Evolutionary conservation across 2,888 invertebrate genomes (phyloP), one percentile per base, ranked within the genome.

Genomic region (Macrophya alboannulata): DNA sequence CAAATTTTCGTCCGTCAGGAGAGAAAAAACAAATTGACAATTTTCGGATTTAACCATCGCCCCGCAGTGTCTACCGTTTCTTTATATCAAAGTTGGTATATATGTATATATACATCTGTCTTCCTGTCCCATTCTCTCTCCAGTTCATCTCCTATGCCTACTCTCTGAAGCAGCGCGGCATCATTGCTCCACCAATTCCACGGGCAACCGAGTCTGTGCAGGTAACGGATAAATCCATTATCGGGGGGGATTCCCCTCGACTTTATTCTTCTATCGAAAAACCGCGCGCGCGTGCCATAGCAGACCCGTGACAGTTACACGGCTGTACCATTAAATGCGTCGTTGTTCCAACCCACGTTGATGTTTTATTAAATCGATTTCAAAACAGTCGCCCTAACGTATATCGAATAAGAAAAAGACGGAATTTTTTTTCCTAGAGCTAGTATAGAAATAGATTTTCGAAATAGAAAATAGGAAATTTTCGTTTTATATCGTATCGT

Each of bases 201-300:
- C 62, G 81, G 65, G 21, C 25, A 81, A 81, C 81, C 68, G 83
- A 48, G 83, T 83, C 83, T 83, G 71, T 83, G 71, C 83, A 83
- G 83, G 83, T 83, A 88, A 87, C 88, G 87, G 88, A 88, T 88
- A 88, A 89, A 88, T 87, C 88, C 88, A 90, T 90, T 90, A 90
- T 88, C 88, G 86, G 84, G 72, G 84, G 72, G 82, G 86, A 31
- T 31, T 88, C 71, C 85, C 87, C 82, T 59, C 62, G n/a, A n/a
- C n/a, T 9, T 51, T 43, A 8, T 45, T 48, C 83, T 83, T 71
- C 45, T 62, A 81, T 79, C 62, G 81, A 77, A 37, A 37, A 62
- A 81, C 86, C 51, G 82, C 85, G 86, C 85, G 86, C 86, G 86
- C 86, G 85, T 84, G 84, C 85, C 85, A 31, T 31, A 77, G 25